A percentile compares a stretch with the other conserved stretches of the same genome.
These are phyloP conservation scores for Amphiprion clarkii DNA, from an alignment of 2,797 vertebrate genomes.

Conservation along the genomic window DNA sequence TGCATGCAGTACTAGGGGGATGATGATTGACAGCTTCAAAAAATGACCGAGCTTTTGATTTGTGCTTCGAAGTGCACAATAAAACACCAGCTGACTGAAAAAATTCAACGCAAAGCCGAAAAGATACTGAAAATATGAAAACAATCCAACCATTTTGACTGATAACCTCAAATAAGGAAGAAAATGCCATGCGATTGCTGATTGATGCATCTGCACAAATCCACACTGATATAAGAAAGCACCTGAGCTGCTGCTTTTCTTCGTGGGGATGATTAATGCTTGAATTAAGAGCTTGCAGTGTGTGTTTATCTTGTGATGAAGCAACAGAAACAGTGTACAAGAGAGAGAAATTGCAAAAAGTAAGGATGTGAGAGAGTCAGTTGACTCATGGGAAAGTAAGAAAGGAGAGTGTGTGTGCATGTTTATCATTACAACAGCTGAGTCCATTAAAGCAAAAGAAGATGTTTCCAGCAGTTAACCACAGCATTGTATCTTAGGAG, in stretches of 20 bases:
- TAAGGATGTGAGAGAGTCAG: neutral
- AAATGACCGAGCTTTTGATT: conserved; percentile 25
- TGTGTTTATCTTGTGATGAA: conserved; percentile 5
- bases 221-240: neutral
- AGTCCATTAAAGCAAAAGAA: conserved; percentile 44
- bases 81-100: conserved; percentile 11
- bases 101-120: conserved; percentile 14
- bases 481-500: conserved; percentile 37
- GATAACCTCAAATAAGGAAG: neutral
- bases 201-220: neutral
- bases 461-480: conserved; percentile 40
- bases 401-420: neutral
- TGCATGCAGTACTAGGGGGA: conserved; percentile 19
- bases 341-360: conserved; percentile 1
- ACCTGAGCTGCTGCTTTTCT: conserved; percentile 35
- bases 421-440: conserved; percentile 26
- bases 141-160: conserved; percentile 18
- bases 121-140: conserved; percentile 19
- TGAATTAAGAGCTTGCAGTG: conserved; percentile 8
- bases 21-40: conserved; percentile 26
- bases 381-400: conserved; percentile 32
- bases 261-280: conserved; percentile 8
- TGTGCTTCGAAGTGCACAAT: conserved; percentile 3
- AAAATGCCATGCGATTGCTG: neutral
- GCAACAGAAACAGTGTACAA: neutral